phyloP scores from a whole-genome alignment of 2,113 vertebrate genomes.

The Gila orcuttii region DNA sequence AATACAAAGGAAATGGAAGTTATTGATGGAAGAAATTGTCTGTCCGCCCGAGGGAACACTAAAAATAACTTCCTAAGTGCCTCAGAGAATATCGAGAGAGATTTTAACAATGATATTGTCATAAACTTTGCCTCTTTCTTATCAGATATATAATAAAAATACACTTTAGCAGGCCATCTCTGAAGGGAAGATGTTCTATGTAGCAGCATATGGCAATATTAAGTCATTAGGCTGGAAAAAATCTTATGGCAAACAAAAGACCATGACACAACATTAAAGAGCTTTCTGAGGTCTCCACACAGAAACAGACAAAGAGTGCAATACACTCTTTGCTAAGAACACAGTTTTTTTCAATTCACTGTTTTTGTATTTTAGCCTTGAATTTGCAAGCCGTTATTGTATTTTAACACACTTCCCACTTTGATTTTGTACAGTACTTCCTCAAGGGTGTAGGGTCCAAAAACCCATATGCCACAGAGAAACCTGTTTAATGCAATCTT shows the following conservation, averaged over 20 bases:
- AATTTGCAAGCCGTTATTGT: too few relatives aligned
- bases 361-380: too few relatives aligned
- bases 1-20: slow-evolving; percentile 21
- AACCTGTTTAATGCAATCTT: neutral
- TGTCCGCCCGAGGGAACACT: neutral
- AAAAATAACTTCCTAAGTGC: slow-evolving; percentile 7
- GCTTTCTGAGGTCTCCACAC: neutral
- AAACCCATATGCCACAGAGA: neutral
- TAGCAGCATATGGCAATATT: neutral
- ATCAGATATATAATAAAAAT: neutral
- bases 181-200: neutral
- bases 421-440: too few relatives aligned
- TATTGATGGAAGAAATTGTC: slow-evolving; percentile 10
- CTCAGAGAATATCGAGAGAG: neutral
- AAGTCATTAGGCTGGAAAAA: neutral
- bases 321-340: neutral
- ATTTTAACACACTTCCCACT: too few relatives aligned
- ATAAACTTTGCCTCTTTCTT: neutral
- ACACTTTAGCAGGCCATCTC: neutral
- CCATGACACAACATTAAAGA: neutral
- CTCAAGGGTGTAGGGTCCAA: neutral
- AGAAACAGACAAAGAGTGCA: neutral
- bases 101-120: neutral
- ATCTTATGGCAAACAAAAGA: neutral
- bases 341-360: neutral